Base-by-base conservation (phyloP, 1,140 invertebrate genomes). In the Lineus longissimus region DNA sequence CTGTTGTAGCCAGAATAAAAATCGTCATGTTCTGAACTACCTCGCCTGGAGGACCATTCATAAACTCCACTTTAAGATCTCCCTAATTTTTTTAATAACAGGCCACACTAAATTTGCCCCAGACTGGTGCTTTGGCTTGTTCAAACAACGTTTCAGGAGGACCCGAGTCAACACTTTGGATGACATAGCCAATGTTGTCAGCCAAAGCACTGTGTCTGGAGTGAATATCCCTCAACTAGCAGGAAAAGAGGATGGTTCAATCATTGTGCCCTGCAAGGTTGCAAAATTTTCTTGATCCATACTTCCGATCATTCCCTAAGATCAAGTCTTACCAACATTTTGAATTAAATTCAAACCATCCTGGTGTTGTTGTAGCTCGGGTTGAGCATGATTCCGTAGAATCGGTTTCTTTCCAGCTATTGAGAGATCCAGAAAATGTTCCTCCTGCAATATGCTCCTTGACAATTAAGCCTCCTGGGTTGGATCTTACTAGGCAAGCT, bases 191-290 rank as follows among this genome's bases (percentile, higher is more conserved):
- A 2, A 55, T 6, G 63, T 59, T 2, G 45, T 56, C 0, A 29
- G 19, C 17, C 11, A 25, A 43, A 43, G 40, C 19, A 43, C 40
- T 19, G 11, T 43, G n/a, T n/a, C n/a, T n/a, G n/a, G n/a, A 13
- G 51, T 69, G 19, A 70, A 70, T 30, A 61, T 68, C 40, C 30
- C 62, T 7, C 61, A 68, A 60, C 19, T 70, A 17, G 40, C 68
- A 23, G 60, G 70, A 15, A 40, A 63, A 36, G 59, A 63, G 30
- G 36, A 61, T 0, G 68, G 65, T n/a, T 27, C 33, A 2, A 63
- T 67, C 11, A 19, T 57, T 41, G 67, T 68, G 6, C 47, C 47
- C 60, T 33, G 62, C 62, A 45, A 63, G 69, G 33, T 69, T 66
- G 66, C 61, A 62, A 27, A 22, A n/a, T 15, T 69, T 61, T 33